Conservation (phyloP, 2,888 invertebrate species). For the Rhodophaea formosa region DNA sequence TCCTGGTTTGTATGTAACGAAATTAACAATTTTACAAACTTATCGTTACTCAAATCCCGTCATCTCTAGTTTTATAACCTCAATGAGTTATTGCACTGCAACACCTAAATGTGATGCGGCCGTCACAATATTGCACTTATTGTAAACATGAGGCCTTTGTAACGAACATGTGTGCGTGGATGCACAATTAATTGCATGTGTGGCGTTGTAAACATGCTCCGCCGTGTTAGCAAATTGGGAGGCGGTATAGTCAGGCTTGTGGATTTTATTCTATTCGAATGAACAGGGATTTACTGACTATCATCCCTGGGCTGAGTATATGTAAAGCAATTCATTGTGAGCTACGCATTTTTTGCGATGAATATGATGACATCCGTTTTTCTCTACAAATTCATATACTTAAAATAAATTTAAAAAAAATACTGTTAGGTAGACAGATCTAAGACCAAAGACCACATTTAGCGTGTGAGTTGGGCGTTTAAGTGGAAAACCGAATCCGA, state of each 20-base stretch:
- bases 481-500: too few relatives aligned
- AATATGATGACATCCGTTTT: too few relatives aligned
- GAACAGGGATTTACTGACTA: background rate
- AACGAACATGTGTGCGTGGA: background rate
- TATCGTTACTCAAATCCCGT: background rate
- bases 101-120: conserved; percentile 4
- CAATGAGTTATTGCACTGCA: background rate
- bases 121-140: conserved; percentile 10
- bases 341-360: too few relatives aligned
- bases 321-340: too few relatives aligned
- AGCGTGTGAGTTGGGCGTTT: too few relatives aligned
- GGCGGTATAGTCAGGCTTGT: conserved; percentile 33
- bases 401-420: too few relatives aligned
- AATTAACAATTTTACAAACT: too few relatives aligned
- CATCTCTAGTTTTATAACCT: conserved; percentile 4
- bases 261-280: background rate
- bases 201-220: conserved; percentile 12
- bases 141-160: conserved; percentile 10
- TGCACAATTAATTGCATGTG: conserved; percentile 20
- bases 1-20: too few relatives aligned
- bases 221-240: conserved; percentile 22
- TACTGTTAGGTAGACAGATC: too few relatives aligned
- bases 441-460: too few relatives aligned
- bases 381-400: too few relatives aligned
- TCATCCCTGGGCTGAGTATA: background rate